Evolutionary conservation across 2,888 invertebrate genomes (phyloP).

Genomic region (Lepidocyrtinus sp.): DNA sequence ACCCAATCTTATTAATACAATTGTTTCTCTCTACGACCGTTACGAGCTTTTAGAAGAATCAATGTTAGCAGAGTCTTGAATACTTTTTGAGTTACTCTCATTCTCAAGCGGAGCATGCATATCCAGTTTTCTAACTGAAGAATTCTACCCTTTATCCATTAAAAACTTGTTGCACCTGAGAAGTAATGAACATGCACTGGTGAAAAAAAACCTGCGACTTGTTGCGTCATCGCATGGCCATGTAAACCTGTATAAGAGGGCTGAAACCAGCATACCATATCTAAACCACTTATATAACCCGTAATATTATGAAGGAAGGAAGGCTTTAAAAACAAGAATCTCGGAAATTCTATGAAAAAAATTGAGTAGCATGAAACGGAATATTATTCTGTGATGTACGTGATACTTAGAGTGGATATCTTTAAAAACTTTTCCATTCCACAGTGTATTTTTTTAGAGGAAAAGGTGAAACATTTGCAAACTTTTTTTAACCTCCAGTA

Average conservation of each 20-base stretch:
- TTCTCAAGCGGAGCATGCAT: conserved; percentile 14
- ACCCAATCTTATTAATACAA: not conserved
- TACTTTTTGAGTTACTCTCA: not conserved
- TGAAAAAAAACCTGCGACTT: conserved; percentile 31
- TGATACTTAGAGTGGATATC: no score
- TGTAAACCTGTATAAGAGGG: no score
- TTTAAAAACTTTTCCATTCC: not conserved
- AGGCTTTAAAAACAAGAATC: conserved; percentile 18
- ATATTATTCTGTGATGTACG: not conserved
- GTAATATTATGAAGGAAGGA: conserved; percentile 6
- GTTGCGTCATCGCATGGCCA: conserved; percentile 41
- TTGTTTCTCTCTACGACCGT: conserved; percentile 43
- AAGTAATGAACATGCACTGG: conserved; percentile 8
- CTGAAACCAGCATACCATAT: no score
- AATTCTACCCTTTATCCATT: conserved; percentile 19
- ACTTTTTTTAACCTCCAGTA: not conserved
- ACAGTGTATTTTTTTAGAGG: not conserved
- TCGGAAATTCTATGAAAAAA: conserved; percentile 3
- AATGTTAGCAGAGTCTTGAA: conserved; percentile 33
- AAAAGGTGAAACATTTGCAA: not conserved
- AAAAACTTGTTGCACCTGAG: conserved; percentile 11
- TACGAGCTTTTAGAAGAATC: conserved; percentile 52
- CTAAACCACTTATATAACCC: no score
- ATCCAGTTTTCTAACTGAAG: conserved; percentile 18
- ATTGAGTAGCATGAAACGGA: conserved; percentile 9